A percentile compares a stretch with the other conserved stretches of the same genome.
These are phyloP conservation scores for Gadopsis bispinosus DNA, from an alignment of 2,797 vertebrate species.

Conservation along the genomic window DNA sequence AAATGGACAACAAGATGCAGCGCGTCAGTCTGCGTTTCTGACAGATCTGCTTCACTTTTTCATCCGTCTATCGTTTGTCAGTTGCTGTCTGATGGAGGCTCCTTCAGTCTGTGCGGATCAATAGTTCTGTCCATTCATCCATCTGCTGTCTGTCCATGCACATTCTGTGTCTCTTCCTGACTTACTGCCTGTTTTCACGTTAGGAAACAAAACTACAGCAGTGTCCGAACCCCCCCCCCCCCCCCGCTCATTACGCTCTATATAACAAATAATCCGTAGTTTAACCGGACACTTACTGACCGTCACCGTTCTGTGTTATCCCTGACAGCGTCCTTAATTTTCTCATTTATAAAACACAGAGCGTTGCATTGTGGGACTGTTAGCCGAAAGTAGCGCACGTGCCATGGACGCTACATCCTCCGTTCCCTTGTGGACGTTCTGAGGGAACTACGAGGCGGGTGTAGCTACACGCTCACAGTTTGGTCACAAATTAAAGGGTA, in stretches of 20 bases:
- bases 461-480: not conserved
- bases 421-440: no score
- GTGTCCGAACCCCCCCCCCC: not conserved
- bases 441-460: no score
- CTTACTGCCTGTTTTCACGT: not conserved
- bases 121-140: constrained; percentile 47
- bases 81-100: not conserved
- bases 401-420: no score
- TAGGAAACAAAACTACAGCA: not conserved
- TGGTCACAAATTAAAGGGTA: not conserved
- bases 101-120: constrained; percentile 37
- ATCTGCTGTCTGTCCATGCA: constrained; percentile 15
- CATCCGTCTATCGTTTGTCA: constrained; percentile 44
- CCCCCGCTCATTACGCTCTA: not conserved
- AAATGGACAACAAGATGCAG: constrained; percentile 20
- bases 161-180: not conserved
- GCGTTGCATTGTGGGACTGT: not conserved
- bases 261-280: not conserved
- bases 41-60: constrained; percentile 7
- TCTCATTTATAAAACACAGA: no score
- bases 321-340: not conserved
- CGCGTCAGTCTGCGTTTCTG: constrained; percentile 42
- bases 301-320: not conserved
- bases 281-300: not conserved
- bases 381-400: not conserved